Evolutionary conservation across 2,888 invertebrate species (phyloP).

Genomic region (Pharmacophagus antenor): DNA sequence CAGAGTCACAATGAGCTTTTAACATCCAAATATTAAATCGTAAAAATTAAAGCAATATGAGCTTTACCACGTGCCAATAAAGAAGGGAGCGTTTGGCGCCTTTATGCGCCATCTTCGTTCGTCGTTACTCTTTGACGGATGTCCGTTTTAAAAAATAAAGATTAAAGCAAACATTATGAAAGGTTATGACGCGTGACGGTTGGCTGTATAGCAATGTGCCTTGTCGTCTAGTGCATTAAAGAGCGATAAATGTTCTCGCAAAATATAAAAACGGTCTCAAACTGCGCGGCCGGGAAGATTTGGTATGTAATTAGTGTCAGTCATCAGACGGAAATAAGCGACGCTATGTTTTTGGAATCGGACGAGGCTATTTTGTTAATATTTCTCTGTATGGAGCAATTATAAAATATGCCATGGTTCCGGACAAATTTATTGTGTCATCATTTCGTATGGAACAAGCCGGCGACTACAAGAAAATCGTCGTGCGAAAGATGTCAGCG

Average conservation of each 20-base stretch:
- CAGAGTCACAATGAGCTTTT: constrained; percentile 39
- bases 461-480: constrained; percentile 1
- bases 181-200: constrained; percentile 58
- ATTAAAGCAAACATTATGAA: constrained; percentile 53
- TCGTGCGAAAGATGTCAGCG: constrained; percentile 5
- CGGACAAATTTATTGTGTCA: constrained; percentile 21
- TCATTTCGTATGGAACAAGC: constrained; percentile 20
- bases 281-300: constrained; percentile 39
- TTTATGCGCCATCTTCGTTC: constrained; percentile 40
- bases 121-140: constrained; percentile 56
- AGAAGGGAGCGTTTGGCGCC: constrained; percentile 50
- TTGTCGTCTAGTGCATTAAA: constrained; percentile 67
- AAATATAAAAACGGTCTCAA: constrained; percentile 43
- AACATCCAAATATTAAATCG: constrained; percentile 27
- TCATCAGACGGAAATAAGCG: constrained; percentile 43
- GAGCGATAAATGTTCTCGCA: constrained; percentile 60
- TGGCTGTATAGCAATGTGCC: constrained; percentile 50
- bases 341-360: constrained; percentile 16
- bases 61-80: constrained; percentile 34
- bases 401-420: constrained; percentile 28
- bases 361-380: constrained; percentile 37
- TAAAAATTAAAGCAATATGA: constrained; percentile 34
- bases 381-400: constrained; percentile 15
- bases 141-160: constrained; percentile 54
- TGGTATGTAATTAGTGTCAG: constrained; percentile 51